Conservation (phyloP, 2,113 vertebrate species). For the Passer montanus region DNA sequence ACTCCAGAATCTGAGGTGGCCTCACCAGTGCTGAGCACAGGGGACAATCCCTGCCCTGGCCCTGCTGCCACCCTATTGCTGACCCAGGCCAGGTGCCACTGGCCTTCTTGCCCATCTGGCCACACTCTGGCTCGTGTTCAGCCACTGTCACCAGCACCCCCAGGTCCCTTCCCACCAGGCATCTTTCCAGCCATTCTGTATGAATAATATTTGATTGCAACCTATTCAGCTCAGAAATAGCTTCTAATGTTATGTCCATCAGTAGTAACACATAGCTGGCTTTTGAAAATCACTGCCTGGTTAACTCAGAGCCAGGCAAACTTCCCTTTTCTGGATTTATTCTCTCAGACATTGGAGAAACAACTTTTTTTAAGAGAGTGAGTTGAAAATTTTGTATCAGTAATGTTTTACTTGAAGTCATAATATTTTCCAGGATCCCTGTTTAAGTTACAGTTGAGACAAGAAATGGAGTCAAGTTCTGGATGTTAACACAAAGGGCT, state of each 20-base stretch:
- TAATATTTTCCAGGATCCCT: constrained; percentile 5
- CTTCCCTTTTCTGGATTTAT: not conserved
- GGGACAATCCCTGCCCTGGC: not conserved
- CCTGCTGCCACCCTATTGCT: not conserved
- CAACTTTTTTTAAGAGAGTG: not conserved
- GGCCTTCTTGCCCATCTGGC: not conserved
- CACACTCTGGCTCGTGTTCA: not conserved
- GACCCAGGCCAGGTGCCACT: not conserved
- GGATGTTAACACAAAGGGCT: not conserved
- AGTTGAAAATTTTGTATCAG: not conserved
- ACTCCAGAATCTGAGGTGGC: not conserved
- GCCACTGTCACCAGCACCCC: not conserved
- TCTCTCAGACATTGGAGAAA: not conserved
- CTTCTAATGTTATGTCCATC: not conserved
- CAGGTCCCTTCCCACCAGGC: not conserved
- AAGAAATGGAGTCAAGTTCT: not conserved
- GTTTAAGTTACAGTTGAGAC: not conserved
- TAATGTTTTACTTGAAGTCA: not conserved
- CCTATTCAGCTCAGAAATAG: not conserved
- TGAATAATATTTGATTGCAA: not conserved
- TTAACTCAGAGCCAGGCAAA: not conserved
- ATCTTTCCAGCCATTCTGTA: not conserved
- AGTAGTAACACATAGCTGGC: not conserved
- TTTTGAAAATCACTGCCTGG: not conserved
- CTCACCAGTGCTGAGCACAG: not conserved